Percentiles rank a stretch among this genome's conserved stretches.
Conservation (phyloP, 1,140 invertebrate genomes). For the Eueides isabella region DNA sequence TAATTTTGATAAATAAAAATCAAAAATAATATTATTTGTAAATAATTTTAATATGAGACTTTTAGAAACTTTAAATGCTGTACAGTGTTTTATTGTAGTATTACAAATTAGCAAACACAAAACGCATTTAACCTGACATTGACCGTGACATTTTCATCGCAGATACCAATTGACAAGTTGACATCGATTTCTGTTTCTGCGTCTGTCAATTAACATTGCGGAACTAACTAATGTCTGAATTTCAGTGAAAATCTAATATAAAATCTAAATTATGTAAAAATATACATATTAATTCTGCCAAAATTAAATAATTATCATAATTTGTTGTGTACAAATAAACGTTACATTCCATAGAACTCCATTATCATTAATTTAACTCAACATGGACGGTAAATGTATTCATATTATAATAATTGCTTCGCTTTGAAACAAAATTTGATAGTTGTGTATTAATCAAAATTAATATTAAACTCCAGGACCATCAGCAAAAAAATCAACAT, state of each 20-base stretch:
- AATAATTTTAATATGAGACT: neutral
- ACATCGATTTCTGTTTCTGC: slow-evolving; percentile 27
- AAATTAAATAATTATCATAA: neutral
- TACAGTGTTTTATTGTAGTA: no score
- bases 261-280: slow-evolving; percentile 26
- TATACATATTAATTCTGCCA: neutral
- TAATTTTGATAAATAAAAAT: no score
- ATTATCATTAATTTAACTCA: slow-evolving; percentile 25
- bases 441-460: slow-evolving; percentile 14
- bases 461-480: slow-evolving; percentile 46
- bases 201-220: slow-evolving; percentile 24
- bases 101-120: slow-evolving; percentile 3
- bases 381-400: slow-evolving; percentile 48
- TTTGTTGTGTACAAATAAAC: neutral
- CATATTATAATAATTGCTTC: slow-evolving; percentile 24
- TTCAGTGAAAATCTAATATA: slow-evolving; percentile 14
- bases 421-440: neutral
- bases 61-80: neutral
- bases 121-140: slow-evolving; percentile 27
- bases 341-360: neutral
- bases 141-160: slow-evolving; percentile 21
- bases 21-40: no score
- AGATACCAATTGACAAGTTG: slow-evolving; percentile 20
- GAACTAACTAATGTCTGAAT: slow-evolving; percentile 19
- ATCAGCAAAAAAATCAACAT: slow-evolving; percentile 64